Evolutionary conservation across 2,888 invertebrate genomes (phyloP).

Genomic region (Perizoma affinitatum): DNA sequence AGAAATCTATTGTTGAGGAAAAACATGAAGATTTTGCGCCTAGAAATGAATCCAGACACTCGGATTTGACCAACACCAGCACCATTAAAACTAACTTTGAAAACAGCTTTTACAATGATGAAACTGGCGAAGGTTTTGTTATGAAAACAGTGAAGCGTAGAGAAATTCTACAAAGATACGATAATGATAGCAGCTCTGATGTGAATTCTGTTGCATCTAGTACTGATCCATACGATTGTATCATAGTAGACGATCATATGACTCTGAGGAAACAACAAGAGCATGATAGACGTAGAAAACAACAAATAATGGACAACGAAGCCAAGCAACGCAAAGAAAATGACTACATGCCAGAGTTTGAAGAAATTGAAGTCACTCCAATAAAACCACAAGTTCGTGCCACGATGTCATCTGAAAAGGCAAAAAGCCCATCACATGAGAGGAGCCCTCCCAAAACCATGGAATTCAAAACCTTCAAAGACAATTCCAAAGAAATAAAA

Average conservation of each 20-base stretch:
- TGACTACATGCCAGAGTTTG: slow-evolving; percentile 78
- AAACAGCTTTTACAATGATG: slow-evolving; percentile 87
- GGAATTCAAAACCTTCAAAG: slow-evolving; percentile 82
- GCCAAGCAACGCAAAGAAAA: slow-evolving; percentile 75
- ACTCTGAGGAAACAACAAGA: slow-evolving; percentile 81
- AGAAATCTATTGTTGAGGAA: slow-evolving; percentile 74
- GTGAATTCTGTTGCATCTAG: slow-evolving; percentile 87
- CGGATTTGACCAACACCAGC: slow-evolving; percentile 77
- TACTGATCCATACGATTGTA: slow-evolving; percentile 91
- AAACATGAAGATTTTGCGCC: slow-evolving; percentile 70
- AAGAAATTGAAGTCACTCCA: slow-evolving; percentile 79
- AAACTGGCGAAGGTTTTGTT: slow-evolving; percentile 86
- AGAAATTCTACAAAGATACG: slow-evolving; percentile 89
- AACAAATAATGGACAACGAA: slow-evolving; percentile 66
- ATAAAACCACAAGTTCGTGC: slow-evolving; percentile 78
- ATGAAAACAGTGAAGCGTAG: slow-evolving; percentile 90
- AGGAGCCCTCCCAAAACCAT: slow-evolving; percentile 72
- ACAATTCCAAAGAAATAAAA: slow-evolving; percentile 78
- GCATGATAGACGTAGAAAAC: slow-evolving; percentile 73
- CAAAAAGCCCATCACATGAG: slow-evolving; percentile 70
- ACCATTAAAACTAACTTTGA: slow-evolving; percentile 84
- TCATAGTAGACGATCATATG: slow-evolving; percentile 92
- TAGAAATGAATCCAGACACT: slow-evolving; percentile 77
- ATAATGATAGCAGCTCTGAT: slow-evolving; percentile 86
- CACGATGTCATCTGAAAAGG: slow-evolving; percentile 71